A percentile compares a stretch with the other conserved stretches of the same genome.
Evolutionary conservation across 1,140 invertebrate genomes (phyloP).

Genomic region (Chymomyza costata): DNA sequence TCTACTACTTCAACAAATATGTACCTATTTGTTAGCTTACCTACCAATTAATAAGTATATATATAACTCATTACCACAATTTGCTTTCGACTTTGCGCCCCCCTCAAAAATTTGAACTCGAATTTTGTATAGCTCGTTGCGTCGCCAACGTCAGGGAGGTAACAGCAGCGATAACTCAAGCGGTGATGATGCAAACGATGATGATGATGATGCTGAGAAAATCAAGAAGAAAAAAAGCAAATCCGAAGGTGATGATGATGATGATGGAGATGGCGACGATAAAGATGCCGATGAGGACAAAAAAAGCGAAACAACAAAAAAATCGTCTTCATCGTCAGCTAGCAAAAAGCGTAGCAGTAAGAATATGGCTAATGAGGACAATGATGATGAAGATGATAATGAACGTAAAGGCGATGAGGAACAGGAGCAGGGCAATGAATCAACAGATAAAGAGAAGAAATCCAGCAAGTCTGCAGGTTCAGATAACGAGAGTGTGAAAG

Average conservation of each 20-base stretch:
- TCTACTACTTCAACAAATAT: slow-evolving; percentile 20
- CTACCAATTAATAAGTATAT: slow-evolving; percentile 26
- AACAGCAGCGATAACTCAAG: slow-evolving; percentile 65
- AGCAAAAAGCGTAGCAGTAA: slow-evolving; percentile 53
- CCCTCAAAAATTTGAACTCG: slow-evolving; percentile 41
- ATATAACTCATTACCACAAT: slow-evolving; percentile 33
- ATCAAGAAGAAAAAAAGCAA: slow-evolving; percentile 54
- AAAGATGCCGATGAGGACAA: slow-evolving; percentile 37
- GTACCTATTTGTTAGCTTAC: slow-evolving; percentile 31
- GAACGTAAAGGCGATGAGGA: slow-evolving; percentile 74
- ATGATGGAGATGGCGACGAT: slow-evolving; percentile 34
- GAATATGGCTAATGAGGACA: slow-evolving; percentile 48
- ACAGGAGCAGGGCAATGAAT: slow-evolving; percentile 75
- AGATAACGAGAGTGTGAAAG: slow-evolving; percentile 53
- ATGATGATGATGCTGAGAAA: slow-evolving; percentile 45
- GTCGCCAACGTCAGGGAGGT: slow-evolving; percentile 62
- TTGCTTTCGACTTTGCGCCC: slow-evolving; percentile 51
- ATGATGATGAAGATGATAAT: slow-evolving; percentile 67
- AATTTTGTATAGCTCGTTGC: slow-evolving; percentile 65
- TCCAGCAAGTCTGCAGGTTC: no score
- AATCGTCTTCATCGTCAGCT: slow-evolving; percentile 31
- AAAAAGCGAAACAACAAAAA: slow-evolving; percentile 48
- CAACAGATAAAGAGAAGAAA: slow-evolving; percentile 53
- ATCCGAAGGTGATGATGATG: slow-evolving; percentile 34
- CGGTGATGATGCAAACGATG: slow-evolving; percentile 47